These are phyloP conservation scores for Hiodon tergisus DNA, from an alignment of 2,113 vertebrate species.

Conservation along the genomic window DNA sequence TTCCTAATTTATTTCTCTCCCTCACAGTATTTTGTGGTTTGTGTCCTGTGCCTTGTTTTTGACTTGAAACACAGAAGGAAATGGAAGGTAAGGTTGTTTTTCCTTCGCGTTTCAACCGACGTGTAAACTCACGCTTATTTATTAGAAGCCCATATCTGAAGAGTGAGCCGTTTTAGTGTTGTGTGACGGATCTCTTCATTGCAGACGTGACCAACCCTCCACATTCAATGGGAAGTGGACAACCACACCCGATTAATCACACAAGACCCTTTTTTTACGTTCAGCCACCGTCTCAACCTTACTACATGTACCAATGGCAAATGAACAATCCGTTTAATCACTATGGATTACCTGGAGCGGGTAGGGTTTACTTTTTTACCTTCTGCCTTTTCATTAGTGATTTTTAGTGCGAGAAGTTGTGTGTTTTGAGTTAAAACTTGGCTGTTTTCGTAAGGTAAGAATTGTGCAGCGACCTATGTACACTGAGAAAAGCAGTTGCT, in stretches of 20 bases:
- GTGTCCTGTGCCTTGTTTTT: slow-evolving; percentile 37
- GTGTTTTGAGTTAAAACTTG: too few species aligned
- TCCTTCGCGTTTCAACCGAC: not conserved
- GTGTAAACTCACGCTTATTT: too few species aligned
- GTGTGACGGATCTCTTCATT: not conserved
- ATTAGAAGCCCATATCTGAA: too few species aligned
- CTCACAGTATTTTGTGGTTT: slow-evolving; percentile 37
- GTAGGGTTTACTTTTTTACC: slow-evolving; percentile 21
- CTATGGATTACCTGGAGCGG: slow-evolving; percentile 38
- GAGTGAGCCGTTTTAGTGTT: too few species aligned
- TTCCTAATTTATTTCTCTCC: not conserved
- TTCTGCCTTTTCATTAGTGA: too few species aligned
- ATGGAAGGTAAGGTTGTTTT: slow-evolving; percentile 43
- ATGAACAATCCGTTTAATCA: slow-evolving; percentile 40
- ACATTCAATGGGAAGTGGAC: slow-evolving; percentile 43
- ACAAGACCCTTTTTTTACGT: slow-evolving; percentile 51
- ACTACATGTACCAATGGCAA: slow-evolving; percentile 46
- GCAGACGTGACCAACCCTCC: slow-evolving; percentile 39
- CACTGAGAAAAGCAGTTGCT: not conserved
- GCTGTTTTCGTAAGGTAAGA: too few species aligned
- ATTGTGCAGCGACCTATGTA: too few species aligned
- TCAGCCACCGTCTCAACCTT: slow-evolving; percentile 46
- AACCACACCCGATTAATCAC: slow-evolving; percentile 40
- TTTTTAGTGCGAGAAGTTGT: too few species aligned
- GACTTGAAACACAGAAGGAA: slow-evolving; percentile 25